phyloP scores from a whole-genome alignment of 1,140 invertebrate species.

The Apis cerana region DNA sequence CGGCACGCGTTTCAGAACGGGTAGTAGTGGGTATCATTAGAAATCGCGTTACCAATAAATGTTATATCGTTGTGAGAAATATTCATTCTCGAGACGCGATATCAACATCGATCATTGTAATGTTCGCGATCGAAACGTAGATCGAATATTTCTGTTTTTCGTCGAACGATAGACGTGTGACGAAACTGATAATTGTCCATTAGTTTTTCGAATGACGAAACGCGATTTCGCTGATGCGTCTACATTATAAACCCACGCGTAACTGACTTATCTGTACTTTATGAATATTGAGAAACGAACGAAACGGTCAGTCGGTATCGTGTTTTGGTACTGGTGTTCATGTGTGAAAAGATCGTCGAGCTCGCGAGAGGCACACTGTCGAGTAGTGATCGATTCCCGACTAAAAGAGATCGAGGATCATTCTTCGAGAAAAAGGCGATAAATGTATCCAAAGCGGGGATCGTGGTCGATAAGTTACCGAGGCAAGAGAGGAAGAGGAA shows the following conservation, averaged over 20 bases:
- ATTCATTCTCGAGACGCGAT: not conserved
- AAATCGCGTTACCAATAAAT: not conserved
- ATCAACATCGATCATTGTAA: not conserved
- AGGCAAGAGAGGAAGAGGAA: conserved; percentile 19
- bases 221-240: not conserved
- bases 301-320: not conserved
- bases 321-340: not conserved
- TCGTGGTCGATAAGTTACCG: conserved; percentile 12
- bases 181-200: not conserved
- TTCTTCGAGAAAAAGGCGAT: not conserved
- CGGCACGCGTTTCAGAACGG: not conserved
- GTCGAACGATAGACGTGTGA: not conserved
- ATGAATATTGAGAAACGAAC: conserved; percentile 12
- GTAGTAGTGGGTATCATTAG: not conserved
- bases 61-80: not conserved
- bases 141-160: not conserved
- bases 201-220: not conserved
- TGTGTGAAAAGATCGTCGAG: not conserved
- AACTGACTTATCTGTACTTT: not conserved
- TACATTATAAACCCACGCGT: not conserved
- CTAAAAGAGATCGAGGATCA: not conserved
- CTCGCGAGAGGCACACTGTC: not conserved
- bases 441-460: conserved; percentile 12
- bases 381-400: not conserved
- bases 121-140: conserved; percentile 7